Evolutionary conservation across 1,140 invertebrate genomes (phyloP), one percentile per base, ranked within the genome.

Genomic region (Thaumetopoea pityocampa): DNA sequence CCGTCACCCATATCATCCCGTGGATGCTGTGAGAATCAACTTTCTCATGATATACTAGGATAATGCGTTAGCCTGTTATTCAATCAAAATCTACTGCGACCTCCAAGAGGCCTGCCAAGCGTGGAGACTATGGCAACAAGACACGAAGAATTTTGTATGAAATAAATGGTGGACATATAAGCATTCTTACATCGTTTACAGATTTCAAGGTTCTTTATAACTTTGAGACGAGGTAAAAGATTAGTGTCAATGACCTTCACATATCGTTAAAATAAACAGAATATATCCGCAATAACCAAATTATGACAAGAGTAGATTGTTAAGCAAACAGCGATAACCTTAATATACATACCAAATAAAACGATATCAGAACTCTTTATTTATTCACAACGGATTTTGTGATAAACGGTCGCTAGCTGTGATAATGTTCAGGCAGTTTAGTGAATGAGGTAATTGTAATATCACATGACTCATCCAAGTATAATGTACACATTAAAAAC

Each of bases 401-500:
- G 36, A 40, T 40, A 40, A 38, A 40, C 26, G 10, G 26, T 40
- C 24, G 28, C 37, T 41, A 41, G 19, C 37, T 19, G 19, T 41
- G 37, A 41, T 41, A 41, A 32, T 28, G 18, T n/a, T 20, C 36
- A 27, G 17, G 18, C 11, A 40, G 26, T 40, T 38, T 19, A 22
- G 27, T 22, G 17, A 41, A 41, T 41, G 28, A 41, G 37, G 37
- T 41, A 40, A 40, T 38, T 40, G 36, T 40, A 57, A 59, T 61
- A 61, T 65, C 66, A 67, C 60, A 59, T 59, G 58, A 59, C 51
- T 54, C 41, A 49, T 50, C 51, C 49, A 38, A 35, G 50, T 35
- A 46, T 30, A 37, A 46, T 40, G 37, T 40, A 40, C 37, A 41
- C 38, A 51, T 24, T 24, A 26, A 27, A 17, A 33, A 43, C 59